phyloP scores from a whole-genome alignment of 2,888 invertebrate species.

The Polymixis flavicincta region DNA sequence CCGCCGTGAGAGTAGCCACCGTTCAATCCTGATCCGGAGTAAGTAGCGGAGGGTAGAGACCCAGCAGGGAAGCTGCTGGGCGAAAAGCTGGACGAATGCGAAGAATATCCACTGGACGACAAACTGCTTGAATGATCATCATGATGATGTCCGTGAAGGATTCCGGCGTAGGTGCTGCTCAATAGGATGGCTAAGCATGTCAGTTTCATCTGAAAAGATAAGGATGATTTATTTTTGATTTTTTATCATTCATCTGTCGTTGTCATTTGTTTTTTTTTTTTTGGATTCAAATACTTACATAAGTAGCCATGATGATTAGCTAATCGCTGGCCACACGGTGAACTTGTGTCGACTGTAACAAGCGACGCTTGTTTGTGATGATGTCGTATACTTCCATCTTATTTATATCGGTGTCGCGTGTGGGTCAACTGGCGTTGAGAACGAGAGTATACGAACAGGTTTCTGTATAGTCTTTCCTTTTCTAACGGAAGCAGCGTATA shows the following conservation, averaged over 20 bases:
- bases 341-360: conserved; percentile 84
- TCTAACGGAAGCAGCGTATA: conserved; percentile 82
- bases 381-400: conserved; percentile 79
- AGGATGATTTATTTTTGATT: conserved; percentile 19
- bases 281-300: conserved; percentile 80
- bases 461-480: conserved; percentile 80
- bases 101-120: conserved; percentile 53
- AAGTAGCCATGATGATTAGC: conserved; percentile 88
- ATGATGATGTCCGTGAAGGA: conserved; percentile 77
- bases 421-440: conserved; percentile 76
- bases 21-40: conserved; percentile 73
- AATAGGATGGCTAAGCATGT: conserved; percentile 85
- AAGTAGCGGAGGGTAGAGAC: conserved; percentile 85
- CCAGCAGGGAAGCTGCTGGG: conserved; percentile 86
- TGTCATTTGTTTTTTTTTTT: not conserved
- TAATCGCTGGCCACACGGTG: conserved; percentile 87
- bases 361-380: conserved; percentile 85
- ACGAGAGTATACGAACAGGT: conserved; percentile 82
- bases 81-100: conserved; percentile 79
- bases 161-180: conserved; percentile 82
- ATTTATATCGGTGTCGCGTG: conserved; percentile 85
- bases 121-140: conserved; percentile 61
- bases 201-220: conserved; percentile 81
- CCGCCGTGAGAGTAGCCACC: conserved; percentile 53
- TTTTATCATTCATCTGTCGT: conserved; percentile 20